Conservation (phyloP, 2,797 vertebrate genomes). For the Leptoclinus maculatus region DNA sequence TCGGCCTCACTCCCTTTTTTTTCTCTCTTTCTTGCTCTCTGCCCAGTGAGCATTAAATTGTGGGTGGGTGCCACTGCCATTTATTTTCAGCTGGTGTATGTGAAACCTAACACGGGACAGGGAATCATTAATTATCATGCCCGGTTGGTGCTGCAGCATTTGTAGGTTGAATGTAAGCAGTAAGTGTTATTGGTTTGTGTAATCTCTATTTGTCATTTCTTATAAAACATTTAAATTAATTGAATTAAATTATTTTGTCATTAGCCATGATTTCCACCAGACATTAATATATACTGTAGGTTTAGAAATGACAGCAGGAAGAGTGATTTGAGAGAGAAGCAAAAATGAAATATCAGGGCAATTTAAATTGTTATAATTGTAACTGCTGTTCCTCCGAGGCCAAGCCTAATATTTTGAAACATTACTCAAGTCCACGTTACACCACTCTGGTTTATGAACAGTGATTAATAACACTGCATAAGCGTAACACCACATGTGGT, state of each 20-base stretch:
- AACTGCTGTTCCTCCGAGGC: neutral
- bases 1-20: slow-evolving; percentile 6
- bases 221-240: neutral
- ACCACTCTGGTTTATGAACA: neutral
- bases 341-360: neutral
- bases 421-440: neutral
- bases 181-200: neutral
- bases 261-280: neutral
- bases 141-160: slow-evolving; percentile 24
- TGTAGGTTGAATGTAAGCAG: slow-evolving; percentile 24
- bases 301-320: neutral
- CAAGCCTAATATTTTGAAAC: neutral
- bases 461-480: neutral
- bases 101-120: slow-evolving; percentile 62
- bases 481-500: neutral
- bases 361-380: neutral
- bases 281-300: neutral
- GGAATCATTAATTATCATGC: slow-evolving; percentile 55
- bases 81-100: slow-evolving; percentile 67
- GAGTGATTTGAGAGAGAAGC: neutral
- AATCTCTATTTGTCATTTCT: neutral
- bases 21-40: slow-evolving; percentile 31
- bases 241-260: neutral
- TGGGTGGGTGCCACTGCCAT: slow-evolving; percentile 26
- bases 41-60: slow-evolving; percentile 38